Base-by-base conservation (phyloP, 2,888 invertebrate genomes). In the Agrilus mali region DNA sequence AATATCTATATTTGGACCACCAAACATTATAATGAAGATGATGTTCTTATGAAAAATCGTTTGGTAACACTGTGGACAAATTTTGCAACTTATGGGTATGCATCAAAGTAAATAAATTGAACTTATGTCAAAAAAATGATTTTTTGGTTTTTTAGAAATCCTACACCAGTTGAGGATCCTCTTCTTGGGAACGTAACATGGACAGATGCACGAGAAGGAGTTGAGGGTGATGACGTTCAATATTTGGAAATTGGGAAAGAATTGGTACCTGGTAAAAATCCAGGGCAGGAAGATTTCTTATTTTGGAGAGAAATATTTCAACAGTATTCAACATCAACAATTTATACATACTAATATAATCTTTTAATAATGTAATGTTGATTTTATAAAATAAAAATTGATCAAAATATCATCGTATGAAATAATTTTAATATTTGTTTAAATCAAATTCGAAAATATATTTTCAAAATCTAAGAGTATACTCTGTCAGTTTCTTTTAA, bases 221-320 rank as follows among this genome's bases (percentile, higher is more conserved):
- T 27, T 10, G 27, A 17, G 13, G 52, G 53, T 51, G 47, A 51
- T 10, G 38, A 32, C 14, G 42, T 53, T 1, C 34, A 16, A n/a
- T 56, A 51, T 42, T 44, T 58, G 27, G 49, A 54, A 16, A 56
- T 58, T 33, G 50, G 48, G 7, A 42, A 44, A 14, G 37, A 53
- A 40, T 43, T 58, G 17, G 44, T 22, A 3, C 34, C 53, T 1
- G 38, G 40, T 33, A 33, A 44, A 37, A 41, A 50, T 45, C 54
- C 54, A 1, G 49, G 51, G 12, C 41, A 47, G 7, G 41, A 44
- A 12, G 50, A 46, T 14, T 55, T 47, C 22, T 7, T 20, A 4
- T 47, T 46, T 31, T 56, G 56, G 56, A 50, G 48, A n/a, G 41
- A 43, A 12, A 16, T 53, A 14, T 56, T 50, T 35, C 2, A 10